Evolutionary conservation across 2,113 vertebrate species (phyloP), one percentile per base, ranked within the genome.

Genomic region (Dromiciops gliroides): DNA sequence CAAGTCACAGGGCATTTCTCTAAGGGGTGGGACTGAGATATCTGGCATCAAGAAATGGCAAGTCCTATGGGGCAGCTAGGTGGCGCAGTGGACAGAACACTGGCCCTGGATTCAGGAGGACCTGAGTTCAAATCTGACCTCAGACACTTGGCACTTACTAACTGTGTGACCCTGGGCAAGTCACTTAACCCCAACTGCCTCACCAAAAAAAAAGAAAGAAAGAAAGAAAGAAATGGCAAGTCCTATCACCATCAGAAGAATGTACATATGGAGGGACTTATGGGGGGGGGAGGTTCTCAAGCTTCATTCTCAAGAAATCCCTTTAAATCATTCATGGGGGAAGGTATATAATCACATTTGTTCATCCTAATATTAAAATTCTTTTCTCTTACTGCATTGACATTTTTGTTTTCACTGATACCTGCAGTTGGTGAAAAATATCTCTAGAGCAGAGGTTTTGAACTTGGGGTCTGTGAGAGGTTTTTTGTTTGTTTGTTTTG

Each of bases 1-100:
- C 95, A 97, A 97, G 97, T 98, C 95, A 98, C 94, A 98, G 91
- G 89, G 97, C 93, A 95, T 97, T 91, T 93, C 90, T 60, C 97
- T 92, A 53, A 51, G 83, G 44, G 91, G 94, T 22, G 89, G 92
- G 94, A 96, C 67, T 83, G n/a, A 44, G n/a, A 44, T 44, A n/a
- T 83, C 14, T 83, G 67, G n/a, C 67, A 83, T 83, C 67, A 50
- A 48, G 47, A 48, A 48, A n/a, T 12, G 4, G 10, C 44, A 89
- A 31, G 8, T 49, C 14, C 48, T 48, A n/a, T n/a, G n/a, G n/a
- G n/a, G n/a, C n/a, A n/a, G n/a, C n/a, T n/a, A n/a, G n/a, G n/a
- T n/a, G n/a, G n/a, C n/a, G n/a, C n/a, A n/a, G n/a, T n/a, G n/a
- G n/a, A n/a, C n/a, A n/a, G n/a, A n/a, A n/a, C n/a, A n/a, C n/a